A percentile compares a stretch with the other conserved stretches of the same genome.
Conservation (phyloP, 2,888 invertebrate genomes). For the Ecliptopera silaceata region DNA sequence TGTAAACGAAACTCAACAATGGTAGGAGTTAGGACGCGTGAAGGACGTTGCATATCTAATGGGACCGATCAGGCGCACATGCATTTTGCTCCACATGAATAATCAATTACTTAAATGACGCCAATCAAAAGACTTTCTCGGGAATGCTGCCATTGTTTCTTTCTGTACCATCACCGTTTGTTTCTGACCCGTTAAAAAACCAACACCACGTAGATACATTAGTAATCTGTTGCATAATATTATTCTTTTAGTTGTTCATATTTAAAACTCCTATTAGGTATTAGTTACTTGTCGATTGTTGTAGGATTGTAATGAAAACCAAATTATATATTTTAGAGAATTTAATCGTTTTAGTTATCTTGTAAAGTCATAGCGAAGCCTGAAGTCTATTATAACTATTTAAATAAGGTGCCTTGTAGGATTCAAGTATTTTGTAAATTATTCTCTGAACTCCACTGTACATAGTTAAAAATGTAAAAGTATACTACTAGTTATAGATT, state of each 20-base stretch:
- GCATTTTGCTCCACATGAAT: slow-evolving; percentile 79
- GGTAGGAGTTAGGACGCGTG: slow-evolving; percentile 81
- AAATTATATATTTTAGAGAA: slow-evolving; percentile 83
- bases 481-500: slow-evolving; percentile 76
- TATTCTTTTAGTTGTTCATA: slow-evolving; percentile 81
- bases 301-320: slow-evolving; percentile 81
- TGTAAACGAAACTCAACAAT: slow-evolving; percentile 78
- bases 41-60: slow-evolving; percentile 81
- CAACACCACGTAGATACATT: slow-evolving; percentile 67
- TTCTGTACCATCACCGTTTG: slow-evolving; percentile 40
- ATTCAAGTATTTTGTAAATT: slow-evolving; percentile 78
- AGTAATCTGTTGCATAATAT: slow-evolving; percentile 81
- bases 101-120: slow-evolving; percentile 80
- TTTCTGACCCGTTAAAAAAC: slow-evolving; percentile 52
- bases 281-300: slow-evolving; percentile 78
- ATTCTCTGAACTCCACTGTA: slow-evolving; percentile 78
- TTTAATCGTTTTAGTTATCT: slow-evolving; percentile 79
- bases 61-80: slow-evolving; percentile 72
- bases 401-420: slow-evolving; percentile 81
- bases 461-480: slow-evolving; percentile 76
- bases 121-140: slow-evolving; percentile 70
- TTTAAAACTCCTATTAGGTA: slow-evolving; percentile 81
- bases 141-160: slow-evolving; percentile 57
- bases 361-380: slow-evolving; percentile 81
- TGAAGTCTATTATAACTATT: slow-evolving; percentile 79